Percentiles rank a stretch among this genome's conserved stretches.
phyloP scores from a whole-genome alignment of 2,888 invertebrate genomes.

The Osedax frankpressi region DNA sequence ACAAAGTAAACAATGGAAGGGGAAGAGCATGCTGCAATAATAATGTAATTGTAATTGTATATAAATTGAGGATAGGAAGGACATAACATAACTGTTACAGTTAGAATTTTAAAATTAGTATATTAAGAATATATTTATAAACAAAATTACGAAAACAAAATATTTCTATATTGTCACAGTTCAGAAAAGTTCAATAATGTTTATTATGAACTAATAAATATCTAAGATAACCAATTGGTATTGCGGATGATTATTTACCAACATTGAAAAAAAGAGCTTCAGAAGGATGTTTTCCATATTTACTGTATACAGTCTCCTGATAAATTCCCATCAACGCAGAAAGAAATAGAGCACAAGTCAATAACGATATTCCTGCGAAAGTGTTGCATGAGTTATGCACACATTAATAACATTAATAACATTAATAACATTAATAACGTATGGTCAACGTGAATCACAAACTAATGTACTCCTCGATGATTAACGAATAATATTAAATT shows the following conservation, averaged over 20 bases:
- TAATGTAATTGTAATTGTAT: not conserved
- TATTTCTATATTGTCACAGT: not conserved
- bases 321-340: constrained; percentile 90
- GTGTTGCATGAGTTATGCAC: not conserved
- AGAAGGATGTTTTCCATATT: constrained; percentile 77
- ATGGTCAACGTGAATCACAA: too few relatives aligned
- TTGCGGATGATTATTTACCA: constrained; percentile 30
- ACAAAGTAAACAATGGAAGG: constrained; percentile 71
- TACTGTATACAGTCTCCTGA: constrained; percentile 71
- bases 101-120: too few relatives aligned
- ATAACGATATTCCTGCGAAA: constrained; percentile 57
- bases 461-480: too few relatives aligned
- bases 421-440: too few relatives aligned
- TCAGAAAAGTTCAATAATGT: not conserved
- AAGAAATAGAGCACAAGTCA: constrained; percentile 73
- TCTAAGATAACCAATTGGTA: not conserved
- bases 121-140: not conserved
- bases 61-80: not conserved
- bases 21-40: constrained; percentile 66
- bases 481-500: too few relatives aligned
- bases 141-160: not conserved
- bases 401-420: too few relatives aligned
- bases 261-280: constrained; percentile 50
- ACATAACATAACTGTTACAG: not conserved
- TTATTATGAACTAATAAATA: not conserved